Conservation (phyloP, 2,113 vertebrate species). For the Anarrhichthys ocellatus region DNA sequence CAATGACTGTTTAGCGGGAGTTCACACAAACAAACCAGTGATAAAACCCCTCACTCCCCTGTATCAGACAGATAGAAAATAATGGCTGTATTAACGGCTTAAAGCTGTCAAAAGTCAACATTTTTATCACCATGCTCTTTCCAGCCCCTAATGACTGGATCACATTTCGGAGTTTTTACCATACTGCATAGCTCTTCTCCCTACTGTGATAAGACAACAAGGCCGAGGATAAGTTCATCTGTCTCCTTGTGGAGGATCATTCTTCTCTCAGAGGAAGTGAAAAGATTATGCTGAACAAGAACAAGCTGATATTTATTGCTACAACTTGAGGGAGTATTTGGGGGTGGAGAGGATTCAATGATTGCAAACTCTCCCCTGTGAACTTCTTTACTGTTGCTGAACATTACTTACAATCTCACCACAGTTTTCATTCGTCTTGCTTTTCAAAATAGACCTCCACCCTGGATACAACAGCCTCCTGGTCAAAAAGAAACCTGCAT, state of each 20-base stretch:
- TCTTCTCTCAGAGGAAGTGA: slow-evolving; percentile 8
- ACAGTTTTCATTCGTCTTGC: not conserved
- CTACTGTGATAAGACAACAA: slow-evolving; percentile 17
- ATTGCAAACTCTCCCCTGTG: not conserved
- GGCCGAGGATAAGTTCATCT: not conserved
- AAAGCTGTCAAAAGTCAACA: not conserved
- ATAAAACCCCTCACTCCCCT: not conserved
- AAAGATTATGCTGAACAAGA: slow-evolving; percentile 5
- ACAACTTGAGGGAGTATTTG: not conserved
- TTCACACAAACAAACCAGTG: not conserved
- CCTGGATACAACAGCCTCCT: not conserved
- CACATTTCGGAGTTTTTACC: slow-evolving; percentile 15
- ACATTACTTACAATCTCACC: not conserved
- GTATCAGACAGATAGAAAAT: not conserved
- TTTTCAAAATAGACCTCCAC: not conserved
- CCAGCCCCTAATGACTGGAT: slow-evolving; percentile 8
- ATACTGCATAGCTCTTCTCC: slow-evolving; percentile 9
- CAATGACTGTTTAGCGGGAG: not conserved
- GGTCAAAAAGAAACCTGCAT: not conserved
- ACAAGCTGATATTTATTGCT: not conserved
- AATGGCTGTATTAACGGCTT: not conserved
- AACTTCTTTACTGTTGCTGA: not conserved
- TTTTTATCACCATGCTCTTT: not conserved
- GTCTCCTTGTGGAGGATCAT: not conserved
- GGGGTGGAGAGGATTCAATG: not conserved